A percentile compares a stretch with the other conserved stretches of the same genome.
Conservation (phyloP, 2,797 vertebrate species). For the Discoglossus pictus region DNA sequence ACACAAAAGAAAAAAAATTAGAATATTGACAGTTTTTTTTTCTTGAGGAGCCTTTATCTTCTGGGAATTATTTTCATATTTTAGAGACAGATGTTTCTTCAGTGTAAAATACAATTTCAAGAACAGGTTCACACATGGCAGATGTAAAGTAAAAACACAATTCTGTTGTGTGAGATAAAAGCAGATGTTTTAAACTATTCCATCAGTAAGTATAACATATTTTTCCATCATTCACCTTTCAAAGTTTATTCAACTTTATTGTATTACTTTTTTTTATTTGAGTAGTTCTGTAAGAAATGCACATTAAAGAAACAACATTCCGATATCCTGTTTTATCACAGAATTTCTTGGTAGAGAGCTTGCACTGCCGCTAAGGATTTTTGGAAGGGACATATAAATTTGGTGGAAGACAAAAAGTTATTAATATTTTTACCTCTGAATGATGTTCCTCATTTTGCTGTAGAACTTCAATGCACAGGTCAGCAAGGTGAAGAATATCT, state of each 20-base stretch:
- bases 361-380: too few species aligned
- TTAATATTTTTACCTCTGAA: constrained; percentile 82
- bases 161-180: constrained; percentile 70
- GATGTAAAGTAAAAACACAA: constrained; percentile 73
- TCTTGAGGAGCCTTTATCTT: constrained; percentile 58
- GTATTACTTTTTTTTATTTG: constrained; percentile 50
- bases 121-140: constrained; percentile 81
- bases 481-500: constrained; percentile 88
- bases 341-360: too few species aligned
- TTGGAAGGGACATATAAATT: too few species aligned
- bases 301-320: too few species aligned
- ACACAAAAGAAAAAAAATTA: constrained; percentile 63
- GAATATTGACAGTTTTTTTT: constrained; percentile 58
- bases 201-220: constrained; percentile 61
- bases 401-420: too few species aligned
- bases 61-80: constrained; percentile 73
- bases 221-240: constrained; percentile 16
- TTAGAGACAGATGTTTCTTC: constrained; percentile 76
- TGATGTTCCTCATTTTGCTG: constrained; percentile 98
- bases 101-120: constrained; percentile 73
- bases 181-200: constrained; percentile 77
- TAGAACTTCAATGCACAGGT: constrained; percentile 92
- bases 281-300: constrained; percentile 53
- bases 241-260: constrained; percentile 20
- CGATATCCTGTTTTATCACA: too few species aligned